These are phyloP conservation scores for Fopius arisanus DNA, from an alignment of 1,140 invertebrate genomes.

Conservation along the genomic window DNA sequence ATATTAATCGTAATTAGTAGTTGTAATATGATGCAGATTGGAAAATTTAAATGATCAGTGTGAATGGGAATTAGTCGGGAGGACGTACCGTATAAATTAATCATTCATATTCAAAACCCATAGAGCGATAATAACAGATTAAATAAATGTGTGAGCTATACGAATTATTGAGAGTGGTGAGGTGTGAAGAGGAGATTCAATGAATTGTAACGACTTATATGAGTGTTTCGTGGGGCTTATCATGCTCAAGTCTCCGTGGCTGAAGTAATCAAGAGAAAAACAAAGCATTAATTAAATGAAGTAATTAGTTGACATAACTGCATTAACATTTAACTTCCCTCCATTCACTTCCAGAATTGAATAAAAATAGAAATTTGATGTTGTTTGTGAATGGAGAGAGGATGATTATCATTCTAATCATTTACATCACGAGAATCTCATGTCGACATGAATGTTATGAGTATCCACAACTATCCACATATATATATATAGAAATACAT, in stretches of 20 bases:
- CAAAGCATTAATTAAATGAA: neutral
- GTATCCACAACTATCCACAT: neutral
- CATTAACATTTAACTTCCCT: neutral
- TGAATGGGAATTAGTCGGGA: neutral
- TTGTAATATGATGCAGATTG: neutral
- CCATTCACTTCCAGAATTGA: neutral
- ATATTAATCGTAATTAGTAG: conserved; percentile 20
- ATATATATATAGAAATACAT: neutral
- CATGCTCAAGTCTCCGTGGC: neutral
- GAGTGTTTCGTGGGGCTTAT: neutral
- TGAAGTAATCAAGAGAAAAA: neutral
- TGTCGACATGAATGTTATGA: too few species aligned
- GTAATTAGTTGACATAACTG: neutral
- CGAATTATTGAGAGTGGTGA: neutral
- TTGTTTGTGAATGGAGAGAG: too few species aligned
- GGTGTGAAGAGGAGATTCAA: conserved; percentile 28
- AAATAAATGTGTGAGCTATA: neutral
- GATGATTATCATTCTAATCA: too few species aligned
- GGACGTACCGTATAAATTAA: neutral
- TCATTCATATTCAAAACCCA: neutral
- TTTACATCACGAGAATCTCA: too few species aligned
- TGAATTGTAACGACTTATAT: neutral
- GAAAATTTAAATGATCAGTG: neutral
- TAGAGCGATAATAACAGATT: neutral
- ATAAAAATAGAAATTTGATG: neutral